Percentiles rank a stretch among this genome's conserved stretches.
Conservation (phyloP, 2,113 vertebrate genomes). For the Naja naja region DNA sequence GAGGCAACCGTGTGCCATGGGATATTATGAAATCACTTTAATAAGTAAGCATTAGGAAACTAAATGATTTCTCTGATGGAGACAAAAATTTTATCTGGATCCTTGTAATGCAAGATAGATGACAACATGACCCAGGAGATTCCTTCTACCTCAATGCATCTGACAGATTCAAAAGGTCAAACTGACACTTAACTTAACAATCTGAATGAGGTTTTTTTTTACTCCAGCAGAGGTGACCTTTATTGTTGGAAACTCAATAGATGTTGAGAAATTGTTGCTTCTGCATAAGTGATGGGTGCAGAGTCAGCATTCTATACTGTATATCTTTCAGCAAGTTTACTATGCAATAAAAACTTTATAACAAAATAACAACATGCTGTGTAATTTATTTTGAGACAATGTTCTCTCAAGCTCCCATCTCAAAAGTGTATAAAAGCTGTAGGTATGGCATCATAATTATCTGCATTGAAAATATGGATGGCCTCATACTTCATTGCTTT, state of each 20-base stretch:
- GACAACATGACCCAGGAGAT: background rate
- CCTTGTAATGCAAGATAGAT: background rate
- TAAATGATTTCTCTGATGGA: background rate
- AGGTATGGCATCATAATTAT: background rate
- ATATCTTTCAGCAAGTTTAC: background rate
- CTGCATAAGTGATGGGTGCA: background rate
- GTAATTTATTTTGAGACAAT: slow-evolving; percentile 4
- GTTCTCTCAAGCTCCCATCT: background rate
- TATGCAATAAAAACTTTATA: background rate
- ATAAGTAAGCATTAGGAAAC: background rate
- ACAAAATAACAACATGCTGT: slow-evolving; percentile 1
- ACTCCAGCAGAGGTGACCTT: background rate
- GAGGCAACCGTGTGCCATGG: background rate
- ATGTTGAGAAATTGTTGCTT: slow-evolving; percentile 16
- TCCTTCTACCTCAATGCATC: background rate
- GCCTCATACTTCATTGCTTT: background rate
- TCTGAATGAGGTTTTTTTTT: background rate
- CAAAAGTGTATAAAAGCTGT: slow-evolving; percentile 13
- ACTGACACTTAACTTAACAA: background rate
- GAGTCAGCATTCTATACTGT: background rate
- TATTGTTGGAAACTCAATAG: background rate
- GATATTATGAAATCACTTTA: background rate
- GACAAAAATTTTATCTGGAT: background rate
- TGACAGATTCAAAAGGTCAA: background rate
- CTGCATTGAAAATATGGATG: background rate